Evolutionary conservation across 1,140 invertebrate genomes (phyloP).

Genomic region (Saccostrea cuccullata): DNA sequence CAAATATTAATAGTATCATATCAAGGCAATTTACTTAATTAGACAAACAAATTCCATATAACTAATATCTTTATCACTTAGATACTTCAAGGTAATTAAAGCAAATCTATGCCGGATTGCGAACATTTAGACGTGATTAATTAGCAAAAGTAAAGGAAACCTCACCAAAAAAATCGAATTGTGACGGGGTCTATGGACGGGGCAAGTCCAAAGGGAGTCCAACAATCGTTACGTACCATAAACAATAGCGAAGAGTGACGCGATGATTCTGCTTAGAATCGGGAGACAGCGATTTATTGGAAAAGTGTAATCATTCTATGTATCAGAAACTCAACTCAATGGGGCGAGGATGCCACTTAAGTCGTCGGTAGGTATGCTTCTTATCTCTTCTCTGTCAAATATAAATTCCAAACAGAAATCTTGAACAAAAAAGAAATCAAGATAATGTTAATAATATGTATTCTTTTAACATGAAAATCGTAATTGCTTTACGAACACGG

Average conservation of each 20-base stretch:
- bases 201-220: background rate
- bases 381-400: background rate
- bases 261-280: conserved; percentile 4
- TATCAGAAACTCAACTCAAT: background rate
- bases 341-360: background rate
- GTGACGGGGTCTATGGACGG: background rate
- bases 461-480: background rate
- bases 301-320: background rate
- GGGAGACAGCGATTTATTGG: conserved; percentile 8
- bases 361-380: background rate
- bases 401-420: background rate
- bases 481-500: background rate
- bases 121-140: conserved; percentile 3
- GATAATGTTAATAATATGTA: background rate
- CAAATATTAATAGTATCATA: too few relatives aligned
- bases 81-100: background rate
- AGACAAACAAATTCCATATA: too few relatives aligned
- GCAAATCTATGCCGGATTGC: background rate
- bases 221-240: conserved; percentile 18
- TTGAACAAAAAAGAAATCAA: background rate
- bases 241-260: conserved; percentile 1
- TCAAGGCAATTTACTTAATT: too few relatives aligned
- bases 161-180: background rate
- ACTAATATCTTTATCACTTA: background rate
- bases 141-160: background rate